phyloP scores from a whole-genome alignment of 2,797 vertebrate species.

The Moxostoma hubbsi region DNA sequence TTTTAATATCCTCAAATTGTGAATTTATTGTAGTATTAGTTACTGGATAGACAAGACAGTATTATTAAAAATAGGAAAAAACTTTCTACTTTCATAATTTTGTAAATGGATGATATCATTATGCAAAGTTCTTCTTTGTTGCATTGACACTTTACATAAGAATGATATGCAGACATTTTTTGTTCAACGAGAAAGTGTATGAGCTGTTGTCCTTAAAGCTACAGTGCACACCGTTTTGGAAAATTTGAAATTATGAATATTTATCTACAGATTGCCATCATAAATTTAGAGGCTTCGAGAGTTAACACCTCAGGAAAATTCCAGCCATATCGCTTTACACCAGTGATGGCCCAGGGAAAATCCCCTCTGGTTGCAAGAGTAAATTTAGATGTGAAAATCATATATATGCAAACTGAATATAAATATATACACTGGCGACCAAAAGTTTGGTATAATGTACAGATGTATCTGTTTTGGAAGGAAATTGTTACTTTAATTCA shows the following conservation, averaged over 20 bases:
- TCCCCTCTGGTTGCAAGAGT: slow-evolving; percentile 9
- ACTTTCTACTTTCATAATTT: slow-evolving; percentile 21
- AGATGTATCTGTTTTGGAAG: no score
- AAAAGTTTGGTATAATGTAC: no score
- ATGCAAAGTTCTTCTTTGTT: slow-evolving; percentile 77
- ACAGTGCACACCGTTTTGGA: slow-evolving; percentile 7
- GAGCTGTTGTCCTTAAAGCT: slow-evolving; percentile 49
- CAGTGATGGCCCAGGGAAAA: slow-evolving; percentile 28
- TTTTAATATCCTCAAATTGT: slow-evolving; percentile 32
- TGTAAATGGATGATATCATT: slow-evolving; percentile 58
- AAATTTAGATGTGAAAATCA: slow-evolving; percentile 18
- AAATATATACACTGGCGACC: no score
- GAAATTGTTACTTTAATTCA: no score
- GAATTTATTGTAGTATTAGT: slow-evolving; percentile 33
- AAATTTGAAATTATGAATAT: not conserved
- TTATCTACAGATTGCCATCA: slow-evolving; percentile 8
- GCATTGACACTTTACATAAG: slow-evolving; percentile 79
- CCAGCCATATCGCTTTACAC: slow-evolving; percentile 10
- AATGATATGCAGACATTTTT: slow-evolving; percentile 60
- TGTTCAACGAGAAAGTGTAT: slow-evolving; percentile 69
- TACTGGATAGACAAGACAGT: not conserved
- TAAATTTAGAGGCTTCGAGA: slow-evolving; percentile 15
- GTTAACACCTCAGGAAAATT: slow-evolving; percentile 31
- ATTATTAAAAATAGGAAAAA: slow-evolving; percentile 19
- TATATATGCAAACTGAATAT: slow-evolving; percentile 30